Base-by-base conservation (phyloP, 2,888 invertebrate species). In the Ormia ochracea region DNA sequence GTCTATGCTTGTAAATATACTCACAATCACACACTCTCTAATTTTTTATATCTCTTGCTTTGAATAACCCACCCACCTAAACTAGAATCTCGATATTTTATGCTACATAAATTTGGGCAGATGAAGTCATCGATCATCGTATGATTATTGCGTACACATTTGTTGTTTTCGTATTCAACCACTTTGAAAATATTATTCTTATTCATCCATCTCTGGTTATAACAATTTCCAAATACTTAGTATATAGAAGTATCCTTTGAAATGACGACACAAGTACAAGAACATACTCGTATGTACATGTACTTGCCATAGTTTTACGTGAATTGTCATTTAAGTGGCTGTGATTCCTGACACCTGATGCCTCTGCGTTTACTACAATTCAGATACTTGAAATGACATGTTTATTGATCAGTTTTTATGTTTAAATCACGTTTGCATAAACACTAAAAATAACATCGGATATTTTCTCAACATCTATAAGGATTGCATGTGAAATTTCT, bases 1-100 rank as follows among this genome's bases (percentile, higher is more conserved):
- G 88, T 87, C 87, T 87, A 86, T 85, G 86, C 84, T 80, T 48
- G 36, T 36, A 28, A 6, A 23, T 28, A 9, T 4, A 58, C 28
- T 14, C 52, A 17, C 38, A 36, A 17, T 10, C 23, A 28, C 36
- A 23, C 26, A 52, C 33, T 23, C 7, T 26, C 12, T 38, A 7
- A 14, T 14, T 36, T 19, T 43, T 31, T 36, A 3, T 56, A 38
- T 52, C 43, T 70, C 6, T 26, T 43, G 26, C 17, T 31, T 58
- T 41, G 56, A 50, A 68, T 69, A 48, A 70, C 66, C 58, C 69
- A 70, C 63, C 66, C 56, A 63, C 12, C 23, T 50, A 10, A 52
- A 54, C 36, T 66, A 56, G 72, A 74, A 79, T 65, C 74, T 74
- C 66, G 80, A 80, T 66, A 72, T 66, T 63, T 75, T 78, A 74